Evolutionary conservation across 2,888 invertebrate species (phyloP), one percentile per base, ranked within the genome.

Genomic region (Epinotia brunnichana): DNA sequence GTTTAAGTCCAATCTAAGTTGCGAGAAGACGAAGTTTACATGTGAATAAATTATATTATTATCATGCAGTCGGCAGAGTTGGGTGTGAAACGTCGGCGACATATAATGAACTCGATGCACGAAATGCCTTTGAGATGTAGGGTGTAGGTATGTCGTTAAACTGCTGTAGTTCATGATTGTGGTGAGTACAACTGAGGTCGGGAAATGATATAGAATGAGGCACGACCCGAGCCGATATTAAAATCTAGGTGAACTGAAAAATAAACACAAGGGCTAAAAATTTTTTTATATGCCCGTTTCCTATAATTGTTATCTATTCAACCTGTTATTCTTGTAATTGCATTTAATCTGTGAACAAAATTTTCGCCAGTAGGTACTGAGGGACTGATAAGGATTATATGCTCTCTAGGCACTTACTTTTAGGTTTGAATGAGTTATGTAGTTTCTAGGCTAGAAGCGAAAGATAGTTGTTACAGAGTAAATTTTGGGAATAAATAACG

Each of bases 1-100:
- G 90, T 91, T 93, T 92, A 93, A 92, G 91, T 91, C 90, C 91
- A 93, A 93, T 93, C 91, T 92, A 93, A 93, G 92, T 92, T 92
- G 85, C 81, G 87, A 81, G 85, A 85, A 85, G 86, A 86, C 85
- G 86, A 75, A 90, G 88, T 91, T 91, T 90, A 87, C 88, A 87
- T 89, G 90, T 92, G 90, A 92, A 93, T 92, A 92, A 92, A 92
- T 93, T 92, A 91, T 90, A 92, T 93, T 92, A 91, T 90, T 88
- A 91, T 91, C 87, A 87, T 81, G 85, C 87, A 86, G 86, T 83
- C 85, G 83, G 80, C 89, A 85, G 88, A 84, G 83, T 83, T 82
- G 80, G 82, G 80, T 80, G 81, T 77, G 81, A 81, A 78, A 75
- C 78, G 79, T 76, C 77, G 79, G 74, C 77, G 79, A 76, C 77